Percentiles rank a stretch among this genome's conserved stretches.
phyloP scores from a whole-genome alignment of 2,797 vertebrate genomes.

The Micrastur ruficollis region DNA sequence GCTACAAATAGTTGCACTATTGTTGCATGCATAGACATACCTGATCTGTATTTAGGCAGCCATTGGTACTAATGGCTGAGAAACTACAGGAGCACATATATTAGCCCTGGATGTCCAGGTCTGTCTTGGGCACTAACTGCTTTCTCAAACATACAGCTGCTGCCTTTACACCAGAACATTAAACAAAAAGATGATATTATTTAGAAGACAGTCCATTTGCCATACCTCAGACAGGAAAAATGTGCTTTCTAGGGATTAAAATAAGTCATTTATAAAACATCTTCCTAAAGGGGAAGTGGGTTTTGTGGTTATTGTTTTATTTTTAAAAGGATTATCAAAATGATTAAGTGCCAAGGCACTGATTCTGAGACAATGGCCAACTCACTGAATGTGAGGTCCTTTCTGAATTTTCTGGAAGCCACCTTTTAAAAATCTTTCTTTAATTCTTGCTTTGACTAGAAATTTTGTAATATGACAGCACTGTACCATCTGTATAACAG shows the following conservation, averaged over 20 bases:
- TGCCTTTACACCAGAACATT: not conserved
- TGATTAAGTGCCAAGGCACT: not conserved
- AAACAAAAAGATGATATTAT: not conserved
- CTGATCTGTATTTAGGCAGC: not conserved
- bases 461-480: not conserved
- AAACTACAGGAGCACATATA: not conserved
- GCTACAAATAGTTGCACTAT: not conserved
- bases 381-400: not conserved
- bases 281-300: not conserved
- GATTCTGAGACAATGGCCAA: not conserved
- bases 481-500: not conserved
- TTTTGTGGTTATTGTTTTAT: not conserved
- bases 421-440: not conserved
- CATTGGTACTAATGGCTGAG: not conserved
- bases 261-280: not conserved
- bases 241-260: not conserved
- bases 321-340: not conserved
- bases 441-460: not conserved
- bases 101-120: not conserved
- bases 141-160: not conserved
- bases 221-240: not conserved
- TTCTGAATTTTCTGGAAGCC: not conserved
- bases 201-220: not conserved
- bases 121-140: not conserved
- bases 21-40: accelerated